These are phyloP conservation scores for Pseudopleuronectes americanus DNA, from an alignment of 2,797 vertebrate genomes.

Conservation along the genomic window DNA sequence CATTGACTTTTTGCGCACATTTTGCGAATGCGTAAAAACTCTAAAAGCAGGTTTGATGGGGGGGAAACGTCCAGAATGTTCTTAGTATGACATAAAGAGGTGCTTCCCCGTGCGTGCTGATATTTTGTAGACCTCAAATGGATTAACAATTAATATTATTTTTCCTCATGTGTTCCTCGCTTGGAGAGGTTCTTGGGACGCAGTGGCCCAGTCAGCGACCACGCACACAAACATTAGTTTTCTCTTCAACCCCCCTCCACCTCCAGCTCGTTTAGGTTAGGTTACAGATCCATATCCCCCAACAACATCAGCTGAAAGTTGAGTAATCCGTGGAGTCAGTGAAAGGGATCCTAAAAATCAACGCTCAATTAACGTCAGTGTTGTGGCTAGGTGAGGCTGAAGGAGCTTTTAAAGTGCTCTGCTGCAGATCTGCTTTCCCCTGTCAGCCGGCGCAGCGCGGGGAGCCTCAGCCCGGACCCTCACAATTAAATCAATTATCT, in stretches of 20 bases:
- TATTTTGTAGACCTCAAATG: not conserved
- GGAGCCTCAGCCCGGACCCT: constrained; percentile 39
- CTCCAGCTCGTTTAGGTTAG: constrained; percentile 3
- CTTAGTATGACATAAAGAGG: not conserved
- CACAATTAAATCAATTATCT: constrained; percentile 41
- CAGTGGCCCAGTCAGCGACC: not conserved
- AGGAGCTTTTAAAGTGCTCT: constrained; percentile 83
- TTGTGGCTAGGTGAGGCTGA: constrained; percentile 85
- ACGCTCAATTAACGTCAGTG: constrained; percentile 83
- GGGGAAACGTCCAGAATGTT: not conserved
- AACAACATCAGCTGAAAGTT: constrained; percentile 45
- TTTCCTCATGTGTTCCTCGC: not conserved
- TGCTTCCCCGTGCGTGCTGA: not conserved
- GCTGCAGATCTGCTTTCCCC: constrained; percentile 73
- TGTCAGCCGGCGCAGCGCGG: constrained; percentile 42
- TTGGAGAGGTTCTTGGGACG: not conserved
- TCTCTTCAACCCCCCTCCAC: not conserved
- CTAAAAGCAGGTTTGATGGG: too few species aligned
- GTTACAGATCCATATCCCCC: constrained; percentile 36
- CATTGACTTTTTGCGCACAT: not conserved
- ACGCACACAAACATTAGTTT: constrained; percentile 15
- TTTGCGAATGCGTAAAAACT: too few species aligned
- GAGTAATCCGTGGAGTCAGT: constrained; percentile 73
- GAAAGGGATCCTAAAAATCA: constrained; percentile 83
- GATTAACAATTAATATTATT: not conserved